Evolutionary conservation across 1,140 invertebrate species (phyloP).

Genomic region (Gerris buenoi): DNA sequence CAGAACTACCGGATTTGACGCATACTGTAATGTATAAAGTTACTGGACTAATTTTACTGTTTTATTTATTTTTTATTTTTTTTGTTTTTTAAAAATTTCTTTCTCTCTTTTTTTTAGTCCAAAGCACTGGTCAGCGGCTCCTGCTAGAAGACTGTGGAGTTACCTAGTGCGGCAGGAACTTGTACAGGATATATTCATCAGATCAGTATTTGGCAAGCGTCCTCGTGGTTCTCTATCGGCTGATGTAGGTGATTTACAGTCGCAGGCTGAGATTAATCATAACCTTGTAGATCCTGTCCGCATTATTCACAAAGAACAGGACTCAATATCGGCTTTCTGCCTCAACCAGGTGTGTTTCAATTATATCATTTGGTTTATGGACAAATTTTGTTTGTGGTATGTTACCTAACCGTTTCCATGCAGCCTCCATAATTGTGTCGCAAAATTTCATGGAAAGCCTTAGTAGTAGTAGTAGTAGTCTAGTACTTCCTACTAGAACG

Average conservation of each 20-base stretch:
- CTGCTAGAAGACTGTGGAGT: conserved; percentile 79
- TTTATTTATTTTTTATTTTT: too few species aligned
- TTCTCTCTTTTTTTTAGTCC: conserved; percentile 36
- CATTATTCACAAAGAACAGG: conserved; percentile 97
- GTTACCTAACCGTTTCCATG: too few species aligned
- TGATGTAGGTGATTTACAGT: conserved; percentile 17
- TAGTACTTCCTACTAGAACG: too few species aligned
- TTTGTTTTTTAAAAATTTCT: too few species aligned
- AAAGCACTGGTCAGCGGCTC: conserved; percentile 55
- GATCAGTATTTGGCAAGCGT: conserved; percentile 78
- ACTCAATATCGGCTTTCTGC: conserved; percentile 93
- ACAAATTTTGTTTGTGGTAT: too few species aligned
- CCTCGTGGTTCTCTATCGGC: conserved; percentile 11
- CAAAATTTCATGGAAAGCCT: too few species aligned
- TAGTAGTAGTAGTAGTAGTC: too few species aligned
- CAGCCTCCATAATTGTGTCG: too few species aligned
- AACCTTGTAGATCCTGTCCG: conserved; percentile 64
- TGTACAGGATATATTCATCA: conserved; percentile 89
- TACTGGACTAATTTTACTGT: too few species aligned
- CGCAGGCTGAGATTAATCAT: conserved; percentile 24
- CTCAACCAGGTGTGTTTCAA: conserved; percentile 67
- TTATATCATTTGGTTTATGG: too few species aligned
- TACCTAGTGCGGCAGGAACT: conserved; percentile 82
- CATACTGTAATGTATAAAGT: too few species aligned
- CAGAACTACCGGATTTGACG: too few species aligned